phyloP scores from a whole-genome alignment of 2,797 vertebrate genomes.

The Chrosomus eos region DNA sequence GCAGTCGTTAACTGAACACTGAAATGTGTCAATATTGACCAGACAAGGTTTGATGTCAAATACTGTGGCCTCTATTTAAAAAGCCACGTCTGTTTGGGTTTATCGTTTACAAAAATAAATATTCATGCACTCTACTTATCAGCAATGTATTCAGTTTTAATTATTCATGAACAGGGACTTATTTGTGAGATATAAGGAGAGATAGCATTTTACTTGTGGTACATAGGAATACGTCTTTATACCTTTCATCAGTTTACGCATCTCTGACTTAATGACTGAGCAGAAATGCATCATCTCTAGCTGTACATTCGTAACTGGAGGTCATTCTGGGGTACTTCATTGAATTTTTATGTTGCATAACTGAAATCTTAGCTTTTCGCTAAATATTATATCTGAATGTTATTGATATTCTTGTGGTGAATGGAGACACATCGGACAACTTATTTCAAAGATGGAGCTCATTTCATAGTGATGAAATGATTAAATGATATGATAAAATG shows the following conservation, averaged over 20 bases:
- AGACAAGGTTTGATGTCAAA: slow-evolving; percentile 45
- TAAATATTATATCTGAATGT: background rate
- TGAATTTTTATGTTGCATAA: background rate
- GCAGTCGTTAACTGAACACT: slow-evolving; percentile 26
- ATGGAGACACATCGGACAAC: background rate
- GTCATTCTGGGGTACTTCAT: background rate
- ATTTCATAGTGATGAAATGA: no score
- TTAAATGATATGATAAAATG: no score
- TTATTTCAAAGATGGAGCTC: background rate
- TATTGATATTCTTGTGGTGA: background rate
- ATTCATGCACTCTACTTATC: slow-evolving; percentile 29
- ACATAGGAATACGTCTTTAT: slow-evolving; percentile 1
- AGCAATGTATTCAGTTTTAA: slow-evolving; percentile 16
- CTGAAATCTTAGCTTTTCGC: background rate
- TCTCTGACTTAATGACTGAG: background rate
- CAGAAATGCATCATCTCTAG: slow-evolving; percentile 6
- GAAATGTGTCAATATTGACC: slow-evolving; percentile 50
- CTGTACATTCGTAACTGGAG: background rate
- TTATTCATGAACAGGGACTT: slow-evolving; percentile 25
- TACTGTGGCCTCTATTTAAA: slow-evolving; percentile 9
- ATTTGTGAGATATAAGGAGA: background rate
- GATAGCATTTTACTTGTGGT: background rate
- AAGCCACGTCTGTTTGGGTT: slow-evolving; percentile 23
- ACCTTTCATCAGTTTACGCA: slow-evolving; percentile 1
- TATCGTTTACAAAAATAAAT: no score